Evolutionary conservation across 2,888 invertebrate species (phyloP).

Genomic region (Chirona hameri): DNA sequence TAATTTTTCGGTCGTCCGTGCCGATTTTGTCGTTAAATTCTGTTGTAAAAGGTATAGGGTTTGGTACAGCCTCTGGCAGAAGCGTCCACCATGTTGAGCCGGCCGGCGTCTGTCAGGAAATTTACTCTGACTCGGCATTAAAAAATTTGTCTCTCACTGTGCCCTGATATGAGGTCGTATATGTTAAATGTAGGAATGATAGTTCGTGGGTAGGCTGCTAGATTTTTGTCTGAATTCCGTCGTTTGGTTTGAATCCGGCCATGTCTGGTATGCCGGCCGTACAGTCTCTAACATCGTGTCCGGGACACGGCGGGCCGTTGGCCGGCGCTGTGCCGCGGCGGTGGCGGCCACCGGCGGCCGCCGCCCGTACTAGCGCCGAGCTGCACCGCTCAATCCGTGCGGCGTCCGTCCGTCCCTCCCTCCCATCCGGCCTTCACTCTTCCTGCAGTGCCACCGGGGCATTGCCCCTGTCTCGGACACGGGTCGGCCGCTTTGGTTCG

Average conservation of each 20-base stretch:
- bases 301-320: not conserved
- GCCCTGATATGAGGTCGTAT: not conserved
- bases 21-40: not conserved
- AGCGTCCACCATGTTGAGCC: conserved; percentile 25
- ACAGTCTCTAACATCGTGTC: not conserved
- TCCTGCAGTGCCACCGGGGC: not conserved
- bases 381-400: too few species aligned
- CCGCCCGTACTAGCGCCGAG: not conserved
- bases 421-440: not conserved
- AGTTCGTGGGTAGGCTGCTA: not conserved
- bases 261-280: not conserved
- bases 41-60: not conserved
- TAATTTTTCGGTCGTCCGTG: not conserved
- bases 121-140: not conserved
- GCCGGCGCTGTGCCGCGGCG: not conserved
- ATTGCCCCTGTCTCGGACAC: not conserved
- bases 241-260: not conserved
- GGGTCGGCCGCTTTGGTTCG: not conserved
- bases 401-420: not conserved
- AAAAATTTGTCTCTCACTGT: not conserved
- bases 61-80: conserved; percentile 2
- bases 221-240: not conserved
- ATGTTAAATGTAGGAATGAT: not conserved
- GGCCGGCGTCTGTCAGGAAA: not conserved
- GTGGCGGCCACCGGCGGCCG: not conserved